Evolutionary conservation across 2,888 invertebrate species (phyloP), one percentile per base, ranked within the genome.

Genomic region (Pollenia angustigena): DNA sequence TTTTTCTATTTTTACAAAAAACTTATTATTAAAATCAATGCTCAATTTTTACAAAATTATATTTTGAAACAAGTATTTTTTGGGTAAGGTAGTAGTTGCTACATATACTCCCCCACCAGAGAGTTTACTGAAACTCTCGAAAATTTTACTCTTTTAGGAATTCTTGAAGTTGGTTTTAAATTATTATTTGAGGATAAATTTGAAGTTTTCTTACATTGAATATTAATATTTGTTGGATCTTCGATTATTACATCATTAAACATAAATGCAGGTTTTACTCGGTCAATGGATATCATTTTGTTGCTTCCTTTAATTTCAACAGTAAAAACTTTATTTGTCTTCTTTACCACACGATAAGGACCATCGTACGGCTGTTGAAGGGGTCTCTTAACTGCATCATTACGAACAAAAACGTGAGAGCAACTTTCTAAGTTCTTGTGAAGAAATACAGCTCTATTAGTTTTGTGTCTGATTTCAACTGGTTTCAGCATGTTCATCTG

Each of bases 371-470:
- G n/a, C n/a, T n/a, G n/a, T 23, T 2, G 23, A 23, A 23, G 23
- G 2, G 23, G 23, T 23, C 3, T 23, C 23, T 23, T 23, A 23
- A 23, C 23, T 23, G 23, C 23, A 23, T 2, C 23, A 23, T 23
- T 1, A 23, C 23, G 23, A 23, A 23, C 23, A 23, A 23, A 23
- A 23, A 23, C 23, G 23, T 23, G 23, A 32, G 48, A 48, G 48
- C 48, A 66, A 14, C 8, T n/a, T 68, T 23, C 48, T 18, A 48
- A 18, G 11, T 66, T 48, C 23, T 66, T 66, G 23, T 48, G 48
- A 23, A 66, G 14, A 48, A 48, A 66, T 23, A 66, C 46, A 44
- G 46, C 11, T 64, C 12, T 46, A 46, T 64, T 62, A 4, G 62
- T 44, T 16, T 62, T 62, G 16, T n/a, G n/a, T n/a, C n/a, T n/a